Evolutionary conservation across 2,888 invertebrate genomes (phyloP), one percentile per base, ranked within the genome.

Genomic region (Tryphoninae sp.): DNA sequence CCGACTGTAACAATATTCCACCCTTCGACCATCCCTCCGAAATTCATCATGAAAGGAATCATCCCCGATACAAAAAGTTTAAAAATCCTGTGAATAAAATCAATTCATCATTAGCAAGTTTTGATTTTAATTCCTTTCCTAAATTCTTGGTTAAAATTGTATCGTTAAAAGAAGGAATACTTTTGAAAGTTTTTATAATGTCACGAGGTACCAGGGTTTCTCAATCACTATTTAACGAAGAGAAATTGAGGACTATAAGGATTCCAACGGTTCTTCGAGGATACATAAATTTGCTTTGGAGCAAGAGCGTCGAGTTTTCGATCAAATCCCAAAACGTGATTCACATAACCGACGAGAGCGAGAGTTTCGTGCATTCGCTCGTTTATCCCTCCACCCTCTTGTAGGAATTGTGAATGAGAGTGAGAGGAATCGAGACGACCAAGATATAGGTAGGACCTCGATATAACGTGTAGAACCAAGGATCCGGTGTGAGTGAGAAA

Each of bases 291-390:
- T 77, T 58, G 59, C 79, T 76, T 73, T 49, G 23, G 67, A 55
- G 42, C 23, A 58, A 53, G 8, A 76, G 73, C 76, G 76, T 79
- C 58, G 81, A 80, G 82, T 83, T 85, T 82, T 83, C 84, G 83
- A 85, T 85, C 80, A 74, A 59, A 82, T 79, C 78, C 78, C 69
- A 80, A 78, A 84, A 85, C 85, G 85, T 85, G 85, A 85, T 83
- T 79, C 78, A 82, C 85, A 85, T 85, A 84, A 82, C 59, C 40
- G 78, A 84, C 76, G 81, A 80, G 82, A 78, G 61, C 73, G 82
- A 80, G 75, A 78, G 61, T 78, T 68, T 68, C 53, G 67, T 51
- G 74, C 58, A 61, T 62, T 73, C 19, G 45, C 67, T 58, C 81
- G 77, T 81, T 85, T 83, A 85, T 84, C 82, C 76, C 72, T 72